Evolutionary conservation across 2,113 vertebrate genomes (phyloP).

Genomic region (Halcyon senegalensis): DNA sequence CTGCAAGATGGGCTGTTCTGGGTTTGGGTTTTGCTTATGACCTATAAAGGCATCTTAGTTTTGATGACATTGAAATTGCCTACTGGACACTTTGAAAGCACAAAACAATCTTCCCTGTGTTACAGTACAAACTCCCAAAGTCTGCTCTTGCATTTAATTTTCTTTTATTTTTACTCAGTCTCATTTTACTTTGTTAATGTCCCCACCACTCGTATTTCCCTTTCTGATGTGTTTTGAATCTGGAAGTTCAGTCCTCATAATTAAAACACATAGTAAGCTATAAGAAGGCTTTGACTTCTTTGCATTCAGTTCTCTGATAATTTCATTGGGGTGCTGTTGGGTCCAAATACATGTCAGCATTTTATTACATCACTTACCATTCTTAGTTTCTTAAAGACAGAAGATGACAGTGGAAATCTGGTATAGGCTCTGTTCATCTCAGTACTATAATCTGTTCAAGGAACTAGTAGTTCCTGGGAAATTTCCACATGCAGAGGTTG

Average conservation of each 20-base stretch:
- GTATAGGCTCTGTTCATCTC: background rate
- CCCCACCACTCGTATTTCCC: fast-evolving
- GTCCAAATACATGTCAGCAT: background rate
- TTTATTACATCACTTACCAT: background rate
- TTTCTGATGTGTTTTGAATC: background rate
- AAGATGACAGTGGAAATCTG: background rate
- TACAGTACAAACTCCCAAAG: background rate
- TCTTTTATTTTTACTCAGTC: background rate
- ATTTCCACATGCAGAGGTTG: background rate
- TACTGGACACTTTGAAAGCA: background rate
- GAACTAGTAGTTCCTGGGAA: background rate
- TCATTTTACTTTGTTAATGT: background rate
- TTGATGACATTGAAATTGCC: background rate
- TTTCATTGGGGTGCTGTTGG: background rate
- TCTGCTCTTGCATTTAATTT: background rate
- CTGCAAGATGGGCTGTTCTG: background rate
- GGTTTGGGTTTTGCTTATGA: background rate
- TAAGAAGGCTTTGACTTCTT: background rate
- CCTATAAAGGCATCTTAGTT: fast-evolving
- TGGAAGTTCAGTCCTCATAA: background rate
- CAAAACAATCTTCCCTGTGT: background rate
- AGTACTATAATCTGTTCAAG: background rate
- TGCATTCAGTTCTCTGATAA: background rate
- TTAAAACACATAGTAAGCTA: background rate
- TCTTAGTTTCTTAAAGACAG: background rate